These are phyloP conservation scores for Mesorhabditis sp. DNA, from an alignment of 2,888 invertebrate genomes.

Conservation along the genomic window DNA sequence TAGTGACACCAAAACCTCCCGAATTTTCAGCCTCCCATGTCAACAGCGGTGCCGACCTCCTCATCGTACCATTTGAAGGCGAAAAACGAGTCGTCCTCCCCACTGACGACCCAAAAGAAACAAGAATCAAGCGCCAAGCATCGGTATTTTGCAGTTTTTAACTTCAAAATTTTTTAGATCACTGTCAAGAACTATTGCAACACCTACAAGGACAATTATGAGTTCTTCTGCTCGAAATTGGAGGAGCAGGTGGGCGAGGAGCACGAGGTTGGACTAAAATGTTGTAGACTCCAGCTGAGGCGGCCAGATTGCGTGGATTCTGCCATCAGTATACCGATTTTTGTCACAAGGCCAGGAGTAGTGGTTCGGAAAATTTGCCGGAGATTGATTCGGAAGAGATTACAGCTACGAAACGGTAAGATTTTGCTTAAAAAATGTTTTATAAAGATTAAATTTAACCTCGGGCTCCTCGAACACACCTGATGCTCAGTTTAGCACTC, in stretches of 20 bases:
- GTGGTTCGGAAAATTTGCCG: background rate
- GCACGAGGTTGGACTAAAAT: background rate
- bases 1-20: background rate
- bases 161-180: background rate
- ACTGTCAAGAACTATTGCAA: background rate
- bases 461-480: background rate
- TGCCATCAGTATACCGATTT: background rate
- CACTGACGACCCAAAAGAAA: background rate
- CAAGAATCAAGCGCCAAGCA: background rate
- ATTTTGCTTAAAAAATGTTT: background rate
- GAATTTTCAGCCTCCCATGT: background rate
- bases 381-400: background rate
- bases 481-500: background rate
- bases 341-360: background rate
- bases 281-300: background rate
- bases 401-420: background rate
- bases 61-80: slow-evolving; percentile 1
- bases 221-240: slow-evolving; percentile 1
- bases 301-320: background rate
- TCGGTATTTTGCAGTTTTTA: background rate
- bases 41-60: background rate
- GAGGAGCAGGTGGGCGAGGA: slow-evolving; percentile 2
- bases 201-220: background rate
- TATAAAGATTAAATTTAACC: background rate
- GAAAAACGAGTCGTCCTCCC: slow-evolving; percentile 1